These are phyloP conservation scores for Ischnura elegans DNA, from an alignment of 2,888 invertebrate genomes.

Conservation along the genomic window DNA sequence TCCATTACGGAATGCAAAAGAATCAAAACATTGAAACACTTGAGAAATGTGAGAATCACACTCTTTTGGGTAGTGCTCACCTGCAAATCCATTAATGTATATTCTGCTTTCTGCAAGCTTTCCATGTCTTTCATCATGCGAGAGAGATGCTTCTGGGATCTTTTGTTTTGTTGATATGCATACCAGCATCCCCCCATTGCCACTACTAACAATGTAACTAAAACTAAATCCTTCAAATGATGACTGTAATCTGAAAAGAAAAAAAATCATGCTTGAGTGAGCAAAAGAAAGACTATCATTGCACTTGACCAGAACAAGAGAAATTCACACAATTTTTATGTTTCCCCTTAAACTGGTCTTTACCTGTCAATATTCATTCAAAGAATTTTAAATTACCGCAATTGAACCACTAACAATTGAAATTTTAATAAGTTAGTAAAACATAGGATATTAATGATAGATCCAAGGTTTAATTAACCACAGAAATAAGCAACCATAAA, in stretches of 20 bases:
- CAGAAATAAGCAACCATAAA: too few relatives aligned
- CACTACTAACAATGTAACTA: constrained; percentile 90
- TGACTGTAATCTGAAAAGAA: constrained; percentile 84
- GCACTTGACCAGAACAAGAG: too few relatives aligned
- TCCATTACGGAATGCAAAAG: neutral
- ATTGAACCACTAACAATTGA: too few relatives aligned
- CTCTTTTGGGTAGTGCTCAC: constrained; percentile 73
- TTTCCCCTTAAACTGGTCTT: too few relatives aligned
- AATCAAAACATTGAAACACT: neutral
- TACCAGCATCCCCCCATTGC: constrained; percentile 95
- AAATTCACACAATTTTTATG: too few relatives aligned
- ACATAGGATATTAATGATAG: too few relatives aligned
- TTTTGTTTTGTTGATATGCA: constrained; percentile 93
- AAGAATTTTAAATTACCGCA: too few relatives aligned
- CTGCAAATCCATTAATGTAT: constrained; percentile 92
- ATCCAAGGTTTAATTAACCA: too few relatives aligned
- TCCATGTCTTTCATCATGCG: constrained; percentile 98
- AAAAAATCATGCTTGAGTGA: constrained; percentile 56
- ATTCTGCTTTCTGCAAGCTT: constrained; percentile 92
- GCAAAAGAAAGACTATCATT: too few relatives aligned
- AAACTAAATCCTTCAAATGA: constrained; percentile 93
- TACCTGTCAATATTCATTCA: too few relatives aligned
- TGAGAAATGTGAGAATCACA: too few relatives aligned
- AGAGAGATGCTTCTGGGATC: constrained; percentile 90
- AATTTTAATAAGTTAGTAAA: too few relatives aligned